A percentile compares a stretch with the other conserved stretches of the same genome.
Conservation (phyloP, 2,888 invertebrate genomes). For the Malachius bipustulatus region DNA sequence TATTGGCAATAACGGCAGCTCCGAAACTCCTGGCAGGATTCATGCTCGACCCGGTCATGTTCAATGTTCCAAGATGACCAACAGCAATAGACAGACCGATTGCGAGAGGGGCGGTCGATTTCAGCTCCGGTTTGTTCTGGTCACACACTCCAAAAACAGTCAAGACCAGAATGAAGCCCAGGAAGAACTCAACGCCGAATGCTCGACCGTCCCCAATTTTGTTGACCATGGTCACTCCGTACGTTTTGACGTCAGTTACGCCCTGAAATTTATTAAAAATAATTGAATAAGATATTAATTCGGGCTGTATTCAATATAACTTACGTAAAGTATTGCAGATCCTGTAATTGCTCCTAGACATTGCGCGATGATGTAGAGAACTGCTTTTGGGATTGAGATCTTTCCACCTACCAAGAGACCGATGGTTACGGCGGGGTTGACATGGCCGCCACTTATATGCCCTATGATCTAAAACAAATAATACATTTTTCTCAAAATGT, state of each 20-base stretch:
- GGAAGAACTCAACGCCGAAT: constrained; percentile 80
- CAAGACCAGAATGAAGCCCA: constrained; percentile 77
- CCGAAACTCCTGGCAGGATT: constrained; percentile 86
- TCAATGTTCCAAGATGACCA: constrained; percentile 74
- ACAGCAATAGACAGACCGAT: constrained; percentile 79
- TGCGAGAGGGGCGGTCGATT: constrained; percentile 70
- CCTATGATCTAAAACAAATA: constrained; percentile 61
- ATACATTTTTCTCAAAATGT: no score
- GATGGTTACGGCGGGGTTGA: constrained; percentile 85
- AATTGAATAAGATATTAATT: no score
- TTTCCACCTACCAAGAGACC: constrained; percentile 71
- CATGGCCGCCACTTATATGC: constrained; percentile 80
- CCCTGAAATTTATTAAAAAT: no score
- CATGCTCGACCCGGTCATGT: constrained; percentile 82
- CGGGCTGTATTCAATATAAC: no score
- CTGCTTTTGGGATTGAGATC: constrained; percentile 58
- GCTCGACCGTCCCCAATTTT: constrained; percentile 63
- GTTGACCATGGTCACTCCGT: no score
- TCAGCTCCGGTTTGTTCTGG: constrained; percentile 63
- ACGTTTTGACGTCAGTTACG: constrained; percentile 60
- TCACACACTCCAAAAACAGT: constrained; percentile 87
- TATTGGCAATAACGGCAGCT: constrained; percentile 64
- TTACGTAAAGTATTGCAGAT: constrained; percentile 60
- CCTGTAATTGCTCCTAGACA: constrained; percentile 73
- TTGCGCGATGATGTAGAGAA: constrained; percentile 73